Conservation (phyloP, 2,797 vertebrate species). For the Bothrops alternatus region DNA sequence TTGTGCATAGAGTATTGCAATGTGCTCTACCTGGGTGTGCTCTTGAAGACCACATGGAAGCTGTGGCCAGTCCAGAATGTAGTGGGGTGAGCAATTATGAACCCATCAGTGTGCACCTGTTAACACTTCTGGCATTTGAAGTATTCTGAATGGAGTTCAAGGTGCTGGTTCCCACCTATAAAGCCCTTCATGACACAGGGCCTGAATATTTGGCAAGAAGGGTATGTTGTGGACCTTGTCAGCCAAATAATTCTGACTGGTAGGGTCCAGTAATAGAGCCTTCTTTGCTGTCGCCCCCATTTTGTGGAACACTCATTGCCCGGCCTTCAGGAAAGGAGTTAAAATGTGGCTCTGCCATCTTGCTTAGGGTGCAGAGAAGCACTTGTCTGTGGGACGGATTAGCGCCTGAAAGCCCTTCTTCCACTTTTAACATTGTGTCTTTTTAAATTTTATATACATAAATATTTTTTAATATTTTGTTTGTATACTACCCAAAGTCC, state of each 20-base stretch:
- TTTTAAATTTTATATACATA: background rate
- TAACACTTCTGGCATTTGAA: background rate
- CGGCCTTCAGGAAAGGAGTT: background rate
- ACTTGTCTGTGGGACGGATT: background rate
- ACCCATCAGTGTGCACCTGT: background rate
- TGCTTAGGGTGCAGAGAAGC: background rate
- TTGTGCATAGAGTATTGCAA: background rate
- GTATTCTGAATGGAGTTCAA: background rate
- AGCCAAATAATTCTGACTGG: background rate
- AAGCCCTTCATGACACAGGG: background rate
- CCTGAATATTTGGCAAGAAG: background rate
- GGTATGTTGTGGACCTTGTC: background rate
- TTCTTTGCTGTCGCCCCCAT: background rate
- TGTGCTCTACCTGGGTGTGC: background rate
- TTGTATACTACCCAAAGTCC: background rate
- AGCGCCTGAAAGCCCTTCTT: background rate
- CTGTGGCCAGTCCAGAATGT: background rate
- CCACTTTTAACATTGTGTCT: background rate
- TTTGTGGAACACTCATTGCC: background rate
- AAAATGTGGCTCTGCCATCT: background rate
- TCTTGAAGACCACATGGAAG: background rate
- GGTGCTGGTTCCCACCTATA: background rate
- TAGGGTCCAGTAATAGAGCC: background rate
- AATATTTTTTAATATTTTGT: background rate
- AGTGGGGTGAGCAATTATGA: background rate